Base-by-base conservation (phyloP, 2,797 vertebrate genomes). In the Tangara arthus region DNA sequence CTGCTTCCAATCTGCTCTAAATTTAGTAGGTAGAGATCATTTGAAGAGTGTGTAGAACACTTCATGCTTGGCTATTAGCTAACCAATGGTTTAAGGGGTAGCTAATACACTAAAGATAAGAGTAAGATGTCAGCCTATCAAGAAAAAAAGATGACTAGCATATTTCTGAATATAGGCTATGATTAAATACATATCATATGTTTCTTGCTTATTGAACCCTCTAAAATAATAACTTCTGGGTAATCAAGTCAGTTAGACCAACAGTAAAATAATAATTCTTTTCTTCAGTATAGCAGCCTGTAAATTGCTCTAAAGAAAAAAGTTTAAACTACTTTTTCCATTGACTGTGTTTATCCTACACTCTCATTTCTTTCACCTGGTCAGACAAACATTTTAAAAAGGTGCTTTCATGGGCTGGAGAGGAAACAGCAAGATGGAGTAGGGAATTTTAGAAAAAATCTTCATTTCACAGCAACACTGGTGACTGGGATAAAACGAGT, bases 21-120 rank as follows among this genome's bases (percentile, higher is more conserved):
- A 98, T 96, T 98, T 99, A 99, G 98, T 82, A 66, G 66, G 41
- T n/a, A 92, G 96, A 85, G 89, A 97, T 98, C 98, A 98, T 93
- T 85, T 97, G 78, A 80, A 81, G 97, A 97, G 98, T 98, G 98
- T 98, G 97, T 96, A 95, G 97, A 85, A 96, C 90, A 89, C 95
- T 95, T 97, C 92, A 77, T 94, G 72, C 91, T 70, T 83, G 63
- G 92, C 95, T 95, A 59, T 95, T 92, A 90, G 95, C 93, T 96
- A 94, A 63, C 96, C 88, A 79, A 91, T 90, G 92, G 84, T 93
- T 93, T 96, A 35, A 88, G 93, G 64, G 77, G 60, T 94, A 96
- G 81, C 95, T 94, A 95, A 95, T 88, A 90, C 91, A 60, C 94
- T 92, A 83, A 91, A 96, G 97, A 97, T 98, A 97, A 97, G 78